Conservation (phyloP, 1,140 invertebrate species). For the Lepidurus apus region DNA sequence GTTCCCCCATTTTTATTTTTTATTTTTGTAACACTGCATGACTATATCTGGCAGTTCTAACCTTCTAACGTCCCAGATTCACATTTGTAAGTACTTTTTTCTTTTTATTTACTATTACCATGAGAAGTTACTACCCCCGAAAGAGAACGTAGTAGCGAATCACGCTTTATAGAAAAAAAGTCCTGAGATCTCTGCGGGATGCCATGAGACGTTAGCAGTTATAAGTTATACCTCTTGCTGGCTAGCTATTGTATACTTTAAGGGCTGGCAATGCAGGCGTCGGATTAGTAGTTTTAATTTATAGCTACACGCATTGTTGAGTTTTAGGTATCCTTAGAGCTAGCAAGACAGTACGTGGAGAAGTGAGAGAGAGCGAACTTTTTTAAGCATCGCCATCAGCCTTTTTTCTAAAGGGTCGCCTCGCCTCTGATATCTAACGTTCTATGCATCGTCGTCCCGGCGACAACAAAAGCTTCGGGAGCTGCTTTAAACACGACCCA, state of each 20-base stretch:
- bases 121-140: background rate
- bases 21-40: no score
- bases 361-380: background rate
- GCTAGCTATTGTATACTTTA: background rate
- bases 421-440: background rate
- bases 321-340: background rate
- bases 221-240: background rate
- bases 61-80: no score
- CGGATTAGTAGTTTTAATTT: conserved; percentile 12
- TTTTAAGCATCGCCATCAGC: background rate
- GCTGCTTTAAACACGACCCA: background rate
- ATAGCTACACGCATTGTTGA: background rate
- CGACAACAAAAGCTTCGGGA: conserved; percentile 18
- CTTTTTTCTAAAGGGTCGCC: background rate
- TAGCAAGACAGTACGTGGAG: conserved; percentile 6
- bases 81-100: no score
- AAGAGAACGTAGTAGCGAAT: background rate
- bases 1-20: no score
- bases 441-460: background rate
- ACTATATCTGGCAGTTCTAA: no score
- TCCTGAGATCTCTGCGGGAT: conserved; percentile 5
- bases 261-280: background rate
- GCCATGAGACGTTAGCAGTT: background rate
- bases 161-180: background rate
- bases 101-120: no score